Conservation (phyloP, 2,113 vertebrate species). For the Megaceryle torquata region DNA sequence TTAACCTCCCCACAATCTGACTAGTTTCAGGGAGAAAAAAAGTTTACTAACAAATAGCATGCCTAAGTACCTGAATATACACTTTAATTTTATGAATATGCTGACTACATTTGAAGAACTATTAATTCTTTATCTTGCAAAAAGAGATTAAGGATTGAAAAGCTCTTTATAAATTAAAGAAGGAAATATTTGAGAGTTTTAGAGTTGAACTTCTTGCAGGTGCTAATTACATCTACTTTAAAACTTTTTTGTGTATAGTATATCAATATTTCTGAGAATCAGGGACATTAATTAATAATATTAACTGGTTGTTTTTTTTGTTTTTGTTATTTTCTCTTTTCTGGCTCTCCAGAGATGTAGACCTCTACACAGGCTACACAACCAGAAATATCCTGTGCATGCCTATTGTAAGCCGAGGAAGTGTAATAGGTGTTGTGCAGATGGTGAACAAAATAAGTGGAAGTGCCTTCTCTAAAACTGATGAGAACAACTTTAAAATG, state of each 20-base stretch:
- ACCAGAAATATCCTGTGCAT: slow-evolving; percentile 98
- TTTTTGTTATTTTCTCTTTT: not conserved
- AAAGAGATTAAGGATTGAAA: not conserved
- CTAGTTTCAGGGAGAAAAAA: not conserved
- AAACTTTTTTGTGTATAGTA: not conserved
- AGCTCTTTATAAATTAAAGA: not conserved
- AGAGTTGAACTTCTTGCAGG: not conserved
- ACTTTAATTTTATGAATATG: not conserved
- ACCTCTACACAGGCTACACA: slow-evolving; percentile 98
- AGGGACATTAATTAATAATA: not conserved
- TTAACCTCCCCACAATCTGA: not conserved
- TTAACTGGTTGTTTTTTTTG: not conserved
- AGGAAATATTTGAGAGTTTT: not conserved
- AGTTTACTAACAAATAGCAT: not conserved
- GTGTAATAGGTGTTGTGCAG: slow-evolving; percentile 96
- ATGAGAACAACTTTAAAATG: slow-evolving; percentile 99
- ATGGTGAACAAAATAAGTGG: slow-evolving; percentile 98
- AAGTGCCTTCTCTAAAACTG: slow-evolving; percentile 99
- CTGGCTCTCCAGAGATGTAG: slow-evolving; percentile 86
- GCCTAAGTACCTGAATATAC: not conserved
- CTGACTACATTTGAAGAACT: not conserved
- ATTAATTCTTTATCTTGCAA: not conserved
- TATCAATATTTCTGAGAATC: not conserved
- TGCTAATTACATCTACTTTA: not conserved
- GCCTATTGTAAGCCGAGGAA: slow-evolving; percentile 97